Evolutionary conservation across 2,797 vertebrate genomes (phyloP).

Genomic region (Enteromius thamalakanensis): DNA sequence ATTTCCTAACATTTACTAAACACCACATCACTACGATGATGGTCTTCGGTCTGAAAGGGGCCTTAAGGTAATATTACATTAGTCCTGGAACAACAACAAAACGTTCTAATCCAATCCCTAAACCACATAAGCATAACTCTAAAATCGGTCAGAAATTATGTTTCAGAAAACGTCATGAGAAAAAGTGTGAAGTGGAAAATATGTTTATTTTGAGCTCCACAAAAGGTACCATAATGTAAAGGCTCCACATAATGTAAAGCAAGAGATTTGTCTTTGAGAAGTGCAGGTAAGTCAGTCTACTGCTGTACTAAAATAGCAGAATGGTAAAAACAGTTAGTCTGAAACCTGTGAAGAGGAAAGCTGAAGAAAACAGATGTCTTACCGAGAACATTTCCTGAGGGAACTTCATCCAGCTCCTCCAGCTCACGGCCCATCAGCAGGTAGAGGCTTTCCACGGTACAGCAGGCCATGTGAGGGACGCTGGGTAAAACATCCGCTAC

Average conservation of each 20-base stretch:
- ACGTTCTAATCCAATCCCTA: neutral
- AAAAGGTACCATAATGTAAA: no score
- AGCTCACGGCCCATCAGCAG: conserved; percentile 95
- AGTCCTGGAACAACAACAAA: neutral
- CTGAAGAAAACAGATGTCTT: conserved; percentile 36
- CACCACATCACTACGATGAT: no score
- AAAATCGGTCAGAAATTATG: neutral
- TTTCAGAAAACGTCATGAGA: neutral
- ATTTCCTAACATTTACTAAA: neutral
- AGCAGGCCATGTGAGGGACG: conserved; percentile 85
- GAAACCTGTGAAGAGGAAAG: neutral
- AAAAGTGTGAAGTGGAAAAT: neutral
- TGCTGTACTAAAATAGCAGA: neutral
- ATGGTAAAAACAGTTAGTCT: neutral
- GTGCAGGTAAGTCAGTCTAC: neutral
- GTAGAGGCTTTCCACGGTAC: conserved; percentile 85
- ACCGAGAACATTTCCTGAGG: conserved; percentile 93
- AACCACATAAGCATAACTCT: neutral
- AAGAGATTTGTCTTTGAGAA: neutral
- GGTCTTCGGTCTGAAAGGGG: neutral
- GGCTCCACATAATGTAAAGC: no score
- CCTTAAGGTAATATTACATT: no score
- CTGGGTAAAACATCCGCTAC: conserved; percentile 67
- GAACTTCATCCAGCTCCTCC: conserved; percentile 89
- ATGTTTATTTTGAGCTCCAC: neutral